phyloP scores from a whole-genome alignment of 1,140 invertebrate genomes.

The Penaeus indicus region DNA sequence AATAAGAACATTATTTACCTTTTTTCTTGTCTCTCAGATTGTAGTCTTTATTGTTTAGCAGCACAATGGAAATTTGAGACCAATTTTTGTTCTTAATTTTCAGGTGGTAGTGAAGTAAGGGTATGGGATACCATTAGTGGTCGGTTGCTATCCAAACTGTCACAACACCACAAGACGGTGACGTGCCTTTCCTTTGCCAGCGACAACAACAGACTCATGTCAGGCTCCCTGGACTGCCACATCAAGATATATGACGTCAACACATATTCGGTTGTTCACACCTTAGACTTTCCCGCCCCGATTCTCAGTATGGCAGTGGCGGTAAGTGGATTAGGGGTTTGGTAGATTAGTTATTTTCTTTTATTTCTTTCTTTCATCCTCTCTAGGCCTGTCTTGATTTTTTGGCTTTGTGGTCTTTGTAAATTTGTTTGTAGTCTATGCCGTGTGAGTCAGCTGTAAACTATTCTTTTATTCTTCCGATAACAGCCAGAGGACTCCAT shows the following conservation, averaged over 20 bases:
- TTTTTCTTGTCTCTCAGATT: neutral
- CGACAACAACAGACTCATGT: slow-evolving; percentile 85
- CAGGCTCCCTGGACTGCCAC: slow-evolving; percentile 92
- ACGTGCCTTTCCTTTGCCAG: slow-evolving; percentile 85
- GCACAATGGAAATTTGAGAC: slow-evolving; percentile 1
- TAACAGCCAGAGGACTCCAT: slow-evolving; percentile 61
- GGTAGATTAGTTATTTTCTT: neutral
- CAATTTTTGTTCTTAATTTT: slow-evolving; percentile 52
- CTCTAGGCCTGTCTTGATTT: too few relatives aligned
- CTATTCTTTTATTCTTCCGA: neutral
- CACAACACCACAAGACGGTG: slow-evolving; percentile 94
- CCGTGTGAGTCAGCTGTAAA: neutral
- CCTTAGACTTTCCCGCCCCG: slow-evolving; percentile 90
- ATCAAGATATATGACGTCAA: slow-evolving; percentile 94
- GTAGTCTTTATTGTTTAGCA: neutral
- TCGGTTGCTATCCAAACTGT: slow-evolving; percentile 83
- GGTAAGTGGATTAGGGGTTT: slow-evolving; percentile 73
- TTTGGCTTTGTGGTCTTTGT: neutral
- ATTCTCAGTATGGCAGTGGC: slow-evolving; percentile 87
- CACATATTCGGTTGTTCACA: slow-evolving; percentile 89
- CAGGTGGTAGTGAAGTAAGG: slow-evolving; percentile 89
- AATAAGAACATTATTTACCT: too few relatives aligned
- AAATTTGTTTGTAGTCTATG: neutral
- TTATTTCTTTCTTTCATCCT: neutral
- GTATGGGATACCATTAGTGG: slow-evolving; percentile 95